Base-by-base conservation (phyloP, 1,140 invertebrate genomes). In the Scaptomyza graminum region DNA sequence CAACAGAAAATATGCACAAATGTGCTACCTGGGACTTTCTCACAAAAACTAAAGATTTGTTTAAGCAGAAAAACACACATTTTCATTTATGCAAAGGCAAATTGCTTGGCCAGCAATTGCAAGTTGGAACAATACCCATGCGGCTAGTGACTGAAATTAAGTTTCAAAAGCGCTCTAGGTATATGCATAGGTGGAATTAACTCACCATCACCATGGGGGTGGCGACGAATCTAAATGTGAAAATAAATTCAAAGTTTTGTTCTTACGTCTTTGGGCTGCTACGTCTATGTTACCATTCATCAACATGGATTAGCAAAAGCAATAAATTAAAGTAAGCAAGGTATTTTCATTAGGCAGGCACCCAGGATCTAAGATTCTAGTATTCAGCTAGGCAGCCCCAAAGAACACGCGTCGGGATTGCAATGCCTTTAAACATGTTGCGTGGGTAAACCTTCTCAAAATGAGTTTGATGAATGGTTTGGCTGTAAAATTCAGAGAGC, bases 301-400 rank as follows among this genome's bases (percentile, higher is more conserved):
- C 83, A 87, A 82, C 74, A 62, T 66, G 75, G 82, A 88, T 85
- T 85, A 85, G 64, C 78, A 82, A 70, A 65, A 62, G 79, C 83
- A 80, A 87, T 87, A 87, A 87, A 87, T 87, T 87, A 82, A 79
- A 70, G 57, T 67, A 79, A 68, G 81, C 54, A 25, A 37, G 63
- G 54, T 50, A 18, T 47, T 43, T 66, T 43, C 22, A 11, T 47
- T 44, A 47, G 28, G 46, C 13, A 18, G 22, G 41, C 22, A 44
- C 22, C 16, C 16, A 46, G 41, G 11, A 9, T 9, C 34, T 52
- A 43, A 52, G 22, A 54, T 15, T 41, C 12, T 52, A 43, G 59
- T n/a, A 47, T 15, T 41, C 12, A 28, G 12, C n/a, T 9, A 22
- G 22, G 12, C 13, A 12, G 8, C 0, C 18, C 18, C 18, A 22